Evolutionary conservation across 2,888 invertebrate genomes (phyloP).

Genomic region (Hirudinaria manillensis): DNA sequence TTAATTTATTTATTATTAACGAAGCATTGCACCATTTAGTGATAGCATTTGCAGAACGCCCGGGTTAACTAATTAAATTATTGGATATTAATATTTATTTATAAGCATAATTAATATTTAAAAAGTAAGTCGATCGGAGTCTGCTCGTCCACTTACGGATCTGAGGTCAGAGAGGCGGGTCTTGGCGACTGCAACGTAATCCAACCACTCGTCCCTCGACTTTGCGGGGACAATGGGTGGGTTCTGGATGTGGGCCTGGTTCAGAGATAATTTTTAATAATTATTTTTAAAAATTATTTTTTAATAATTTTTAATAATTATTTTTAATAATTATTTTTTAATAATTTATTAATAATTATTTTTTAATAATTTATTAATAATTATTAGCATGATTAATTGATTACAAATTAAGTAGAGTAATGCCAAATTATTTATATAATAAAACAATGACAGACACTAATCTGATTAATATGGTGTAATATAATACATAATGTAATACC

Average conservation of each 20-base stretch:
- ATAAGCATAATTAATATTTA: background rate
- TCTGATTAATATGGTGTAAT: no score
- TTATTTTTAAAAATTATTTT: background rate
- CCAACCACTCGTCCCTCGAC: background rate
- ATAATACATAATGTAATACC: no score
- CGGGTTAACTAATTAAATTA: no score
- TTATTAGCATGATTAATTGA: background rate
- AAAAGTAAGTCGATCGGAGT: no score
- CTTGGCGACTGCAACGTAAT: constrained; percentile 11
- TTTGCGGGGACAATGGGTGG: background rate
- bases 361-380: background rate
- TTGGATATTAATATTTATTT: background rate
- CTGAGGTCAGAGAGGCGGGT: constrained; percentile 6
- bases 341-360: constrained; percentile 4
- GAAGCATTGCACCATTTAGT: no score
- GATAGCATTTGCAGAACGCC: no score
- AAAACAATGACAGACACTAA: no score
- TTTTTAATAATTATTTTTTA: background rate
- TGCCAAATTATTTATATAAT: no score
- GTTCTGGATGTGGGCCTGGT: background rate
- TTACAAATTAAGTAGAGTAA: background rate
- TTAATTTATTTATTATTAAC: no score
- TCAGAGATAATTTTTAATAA: background rate
- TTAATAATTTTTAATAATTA: background rate
- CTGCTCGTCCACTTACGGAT: no score